phyloP scores from a whole-genome alignment of 1,140 invertebrate genomes.

The Drosophila nebulosa region DNA sequence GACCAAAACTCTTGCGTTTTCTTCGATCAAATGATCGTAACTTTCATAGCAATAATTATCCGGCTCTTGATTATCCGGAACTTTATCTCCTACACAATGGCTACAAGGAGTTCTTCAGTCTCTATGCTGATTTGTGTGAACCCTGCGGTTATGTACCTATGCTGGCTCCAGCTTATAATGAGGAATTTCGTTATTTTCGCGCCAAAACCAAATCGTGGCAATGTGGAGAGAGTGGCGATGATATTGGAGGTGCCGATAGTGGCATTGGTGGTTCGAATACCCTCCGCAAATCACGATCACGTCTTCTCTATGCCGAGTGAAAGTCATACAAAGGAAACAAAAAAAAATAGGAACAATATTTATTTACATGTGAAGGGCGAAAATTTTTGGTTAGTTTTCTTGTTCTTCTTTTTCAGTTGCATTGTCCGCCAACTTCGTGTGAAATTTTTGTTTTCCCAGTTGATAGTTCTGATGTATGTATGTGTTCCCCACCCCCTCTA shows the following conservation, averaged over 20 bases:
- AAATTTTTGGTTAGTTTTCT: constrained; percentile 48
- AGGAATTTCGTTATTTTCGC: constrained; percentile 87
- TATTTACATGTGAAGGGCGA: constrained; percentile 20
- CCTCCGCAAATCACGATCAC: constrained; percentile 55
- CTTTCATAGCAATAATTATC: constrained; percentile 91
- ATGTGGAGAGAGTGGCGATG: constrained; percentile 77
- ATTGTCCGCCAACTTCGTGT: constrained; percentile 41
- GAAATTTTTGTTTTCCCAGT: constrained; percentile 25
- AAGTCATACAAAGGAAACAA: background rate
- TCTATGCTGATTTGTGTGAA: constrained; percentile 86
- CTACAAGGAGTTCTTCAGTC: constrained; percentile 93
- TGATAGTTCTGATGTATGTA: constrained; percentile 17
- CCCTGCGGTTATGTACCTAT: constrained; percentile 89
- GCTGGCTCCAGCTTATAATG: constrained; percentile 87
- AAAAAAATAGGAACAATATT: background rate
- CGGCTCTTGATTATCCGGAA: constrained; percentile 94
- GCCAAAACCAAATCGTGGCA: constrained; percentile 84
- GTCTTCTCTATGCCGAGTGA: constrained; percentile 52
- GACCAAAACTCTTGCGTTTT: constrained; percentile 92
- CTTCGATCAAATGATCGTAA: constrained; percentile 91
- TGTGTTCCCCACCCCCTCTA: background rate
- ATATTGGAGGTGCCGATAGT: constrained; percentile 36
- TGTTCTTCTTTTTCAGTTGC: constrained; percentile 27
- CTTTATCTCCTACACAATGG: constrained; percentile 96
- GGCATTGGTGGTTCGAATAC: constrained; percentile 26